phyloP scores from a whole-genome alignment of 2,888 invertebrate genomes.

The Dasypogon diadema region DNA sequence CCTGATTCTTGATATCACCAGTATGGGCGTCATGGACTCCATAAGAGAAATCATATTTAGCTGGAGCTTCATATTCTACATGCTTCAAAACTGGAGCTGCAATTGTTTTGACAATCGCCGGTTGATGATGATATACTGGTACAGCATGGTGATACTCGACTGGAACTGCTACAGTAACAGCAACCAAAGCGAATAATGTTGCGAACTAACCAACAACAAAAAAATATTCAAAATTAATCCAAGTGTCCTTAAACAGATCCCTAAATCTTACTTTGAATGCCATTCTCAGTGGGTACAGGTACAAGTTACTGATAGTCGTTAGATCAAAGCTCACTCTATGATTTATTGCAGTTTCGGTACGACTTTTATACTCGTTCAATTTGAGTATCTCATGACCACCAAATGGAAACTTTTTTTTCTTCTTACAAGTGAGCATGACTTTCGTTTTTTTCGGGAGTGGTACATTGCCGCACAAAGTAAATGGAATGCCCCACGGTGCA shows the following conservation, averaged over 20 bases:
- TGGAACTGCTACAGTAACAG: not conserved
- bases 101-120: not conserved
- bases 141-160: not conserved
- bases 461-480: not conserved
- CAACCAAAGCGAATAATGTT: not conserved
- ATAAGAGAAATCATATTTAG: constrained; percentile 70
- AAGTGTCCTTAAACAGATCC: not conserved
- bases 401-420: constrained; percentile 28
- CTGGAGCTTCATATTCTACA: constrained; percentile 54
- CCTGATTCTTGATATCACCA: constrained; percentile 71
- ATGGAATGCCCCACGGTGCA: constrained; percentile 8
- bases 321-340: constrained; percentile 25
- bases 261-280: not conserved
- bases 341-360: not conserved
- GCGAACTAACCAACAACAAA: not conserved
- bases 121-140: constrained; percentile 5
- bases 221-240: not conserved
- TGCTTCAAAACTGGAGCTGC: not conserved
- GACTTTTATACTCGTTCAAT: constrained; percentile 32
- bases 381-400: constrained; percentile 36
- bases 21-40: constrained; percentile 70
- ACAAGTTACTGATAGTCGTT: not conserved
- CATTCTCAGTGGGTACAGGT: not conserved
- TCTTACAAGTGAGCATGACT: constrained; percentile 28
- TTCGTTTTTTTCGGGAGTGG: constrained; percentile 47